These are phyloP conservation scores for Drosophila ustulata DNA, from an alignment of 2,888 invertebrate genomes.

Conservation along the genomic window DNA sequence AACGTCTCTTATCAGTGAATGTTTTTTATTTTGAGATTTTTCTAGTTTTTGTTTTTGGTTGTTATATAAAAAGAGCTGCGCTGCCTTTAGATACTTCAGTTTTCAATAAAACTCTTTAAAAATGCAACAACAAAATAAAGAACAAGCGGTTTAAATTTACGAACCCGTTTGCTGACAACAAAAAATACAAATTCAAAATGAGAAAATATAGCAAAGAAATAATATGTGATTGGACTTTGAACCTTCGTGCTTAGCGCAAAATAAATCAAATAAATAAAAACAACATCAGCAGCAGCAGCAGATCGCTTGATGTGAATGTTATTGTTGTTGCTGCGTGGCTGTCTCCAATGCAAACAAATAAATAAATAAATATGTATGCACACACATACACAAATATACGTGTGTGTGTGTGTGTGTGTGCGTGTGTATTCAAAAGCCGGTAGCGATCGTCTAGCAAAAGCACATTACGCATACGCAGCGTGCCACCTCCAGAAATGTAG, in stretches of 20 bases:
- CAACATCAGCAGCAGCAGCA: conserved; percentile 17
- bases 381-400: conserved; percentile 2
- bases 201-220: conserved; percentile 13
- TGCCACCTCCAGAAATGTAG: conserved; percentile 54
- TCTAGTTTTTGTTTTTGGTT: conserved; percentile 21
- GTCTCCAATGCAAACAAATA: conserved; percentile 9
- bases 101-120: background rate
- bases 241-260: conserved; percentile 53
- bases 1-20: conserved; percentile 39
- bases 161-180: background rate
- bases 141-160: background rate
- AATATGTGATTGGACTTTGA: conserved; percentile 63
- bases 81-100: background rate
- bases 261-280: conserved; percentile 37
- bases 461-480: conserved; percentile 64
- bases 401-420: too few species aligned
- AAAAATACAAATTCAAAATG: conserved; percentile 4
- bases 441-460: conserved; percentile 55
- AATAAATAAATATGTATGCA: conserved; percentile 30
- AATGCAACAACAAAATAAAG: background rate
- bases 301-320: conserved; percentile 11
- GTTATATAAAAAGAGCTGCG: conserved; percentile 38
- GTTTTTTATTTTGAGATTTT: conserved; percentile 17
- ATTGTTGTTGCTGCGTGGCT: conserved; percentile 5
- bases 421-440: conserved; percentile 63